A percentile compares a stretch with the other conserved stretches of the same genome.
phyloP scores from a whole-genome alignment of 2,888 invertebrate genomes.

The Agrotis ipsilon region DNA sequence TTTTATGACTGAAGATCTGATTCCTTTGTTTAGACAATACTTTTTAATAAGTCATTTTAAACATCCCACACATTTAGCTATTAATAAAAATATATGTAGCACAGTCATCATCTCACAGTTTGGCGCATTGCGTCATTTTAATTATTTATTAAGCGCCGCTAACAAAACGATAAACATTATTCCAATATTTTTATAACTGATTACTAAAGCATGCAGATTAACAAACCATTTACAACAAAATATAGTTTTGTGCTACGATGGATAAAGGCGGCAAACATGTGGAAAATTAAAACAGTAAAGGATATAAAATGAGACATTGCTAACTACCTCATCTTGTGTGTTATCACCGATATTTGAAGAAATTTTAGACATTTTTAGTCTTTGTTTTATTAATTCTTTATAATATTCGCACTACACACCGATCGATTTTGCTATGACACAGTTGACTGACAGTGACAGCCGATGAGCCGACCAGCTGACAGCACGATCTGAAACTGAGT shows the following conservation, averaged over 20 bases:
- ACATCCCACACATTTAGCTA: slow-evolving; percentile 29
- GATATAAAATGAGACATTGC: slow-evolving; percentile 53
- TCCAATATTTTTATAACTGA: not conserved
- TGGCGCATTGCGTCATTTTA: slow-evolving; percentile 74
- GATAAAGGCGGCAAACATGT: slow-evolving; percentile 63
- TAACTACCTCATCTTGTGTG: slow-evolving; percentile 93
- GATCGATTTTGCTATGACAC: slow-evolving; percentile 62
- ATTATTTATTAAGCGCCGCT: slow-evolving; percentile 25
- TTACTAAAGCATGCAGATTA: slow-evolving; percentile 4
- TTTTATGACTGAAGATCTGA: not conserved
- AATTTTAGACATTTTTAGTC: slow-evolving; percentile 78
- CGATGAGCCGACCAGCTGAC: slow-evolving; percentile 60
- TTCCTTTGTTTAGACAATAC: not conserved
- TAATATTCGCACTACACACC: slow-evolving; percentile 40
- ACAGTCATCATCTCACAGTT: slow-evolving; percentile 44
- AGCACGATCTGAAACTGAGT: slow-evolving; percentile 29
- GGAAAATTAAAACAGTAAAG: slow-evolving; percentile 24
- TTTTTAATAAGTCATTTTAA: not conserved
- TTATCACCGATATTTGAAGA: slow-evolving; percentile 86
- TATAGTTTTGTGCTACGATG: slow-evolving; percentile 33
- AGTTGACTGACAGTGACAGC: slow-evolving; percentile 50
- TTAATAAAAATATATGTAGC: slow-evolving; percentile 23
- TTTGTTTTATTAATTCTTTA: slow-evolving; percentile 31
- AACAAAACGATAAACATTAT: not conserved
- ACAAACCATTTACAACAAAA: slow-evolving; percentile 32